Percentiles rank a stretch among this genome's conserved stretches.
phyloP scores from a whole-genome alignment of 2,888 invertebrate species.

The Drosophila ustulata region DNA sequence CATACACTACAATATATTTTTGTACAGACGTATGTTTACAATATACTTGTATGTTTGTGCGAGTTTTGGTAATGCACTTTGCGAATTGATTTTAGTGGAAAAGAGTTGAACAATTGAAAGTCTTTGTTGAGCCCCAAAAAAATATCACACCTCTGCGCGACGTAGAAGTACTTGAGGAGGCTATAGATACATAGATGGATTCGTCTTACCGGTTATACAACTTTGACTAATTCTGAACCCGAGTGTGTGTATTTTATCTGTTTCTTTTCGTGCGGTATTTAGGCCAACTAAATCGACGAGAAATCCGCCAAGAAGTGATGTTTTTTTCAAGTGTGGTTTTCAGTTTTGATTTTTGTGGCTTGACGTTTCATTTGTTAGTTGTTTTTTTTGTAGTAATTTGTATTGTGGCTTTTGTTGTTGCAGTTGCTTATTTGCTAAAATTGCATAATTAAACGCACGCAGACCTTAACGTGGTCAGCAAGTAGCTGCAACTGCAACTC shows the following conservation, averaged over 20 bases:
- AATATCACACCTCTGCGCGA: conserved; percentile 57
- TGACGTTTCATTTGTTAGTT: conserved; percentile 2
- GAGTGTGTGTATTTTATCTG: conserved; percentile 30
- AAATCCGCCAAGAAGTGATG: conserved; percentile 56
- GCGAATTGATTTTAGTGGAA: not conserved
- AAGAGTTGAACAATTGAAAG: conserved; percentile 33
- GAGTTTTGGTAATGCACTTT: not conserved
- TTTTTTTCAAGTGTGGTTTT: conserved; percentile 20
- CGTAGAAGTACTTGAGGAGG: not conserved
- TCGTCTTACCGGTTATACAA: conserved; percentile 55
- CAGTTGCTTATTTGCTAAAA: conserved; percentile 72
- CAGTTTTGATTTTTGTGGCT: conserved; percentile 2
- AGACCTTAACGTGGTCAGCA: conserved; percentile 64
- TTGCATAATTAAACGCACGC: conserved; percentile 80
- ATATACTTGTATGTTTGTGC: not conserved
- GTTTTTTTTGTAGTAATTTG: conserved; percentile 22
- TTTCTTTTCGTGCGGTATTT: conserved; percentile 49
- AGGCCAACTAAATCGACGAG: conserved; percentile 43
- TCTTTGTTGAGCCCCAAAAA: conserved; percentile 33
- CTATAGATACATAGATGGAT: conserved; percentile 34
- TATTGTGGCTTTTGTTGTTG: conserved; percentile 25
- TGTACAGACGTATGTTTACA: not conserved
- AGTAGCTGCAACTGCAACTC: conserved; percentile 39
- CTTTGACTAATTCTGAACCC: conserved; percentile 61
- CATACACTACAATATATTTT: not conserved